Conservation (phyloP, 2,113 vertebrate genomes). For the human (Homo sapiens) region GRCh38 chr9:138012001-138012500, state of each 20-base stretch:
- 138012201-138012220: not conserved
- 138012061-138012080: not conserved
- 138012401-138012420: not conserved
- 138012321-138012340: fast-evolving
- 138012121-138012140: not conserved
- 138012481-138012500: too few species aligned
- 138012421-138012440: not conserved
- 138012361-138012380: not conserved
- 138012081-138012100: fast-evolving
- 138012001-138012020: not conserved
- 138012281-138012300: fast-evolving
- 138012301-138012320: not conserved
- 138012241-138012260: not conserved
- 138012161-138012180: not conserved
- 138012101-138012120: not conserved
- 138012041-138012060: not conserved
- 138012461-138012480: too few species aligned
- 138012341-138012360: not conserved
- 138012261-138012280: not conserved
- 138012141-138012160: not conserved
- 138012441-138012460: too few species aligned
- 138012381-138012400: not conserved
- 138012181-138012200: not conserved
- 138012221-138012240: not conserved
- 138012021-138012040: not conserved